These are phyloP conservation scores for Plestiodon gilberti DNA, from an alignment of 2,113 vertebrate genomes.

Conservation along the genomic window DNA sequence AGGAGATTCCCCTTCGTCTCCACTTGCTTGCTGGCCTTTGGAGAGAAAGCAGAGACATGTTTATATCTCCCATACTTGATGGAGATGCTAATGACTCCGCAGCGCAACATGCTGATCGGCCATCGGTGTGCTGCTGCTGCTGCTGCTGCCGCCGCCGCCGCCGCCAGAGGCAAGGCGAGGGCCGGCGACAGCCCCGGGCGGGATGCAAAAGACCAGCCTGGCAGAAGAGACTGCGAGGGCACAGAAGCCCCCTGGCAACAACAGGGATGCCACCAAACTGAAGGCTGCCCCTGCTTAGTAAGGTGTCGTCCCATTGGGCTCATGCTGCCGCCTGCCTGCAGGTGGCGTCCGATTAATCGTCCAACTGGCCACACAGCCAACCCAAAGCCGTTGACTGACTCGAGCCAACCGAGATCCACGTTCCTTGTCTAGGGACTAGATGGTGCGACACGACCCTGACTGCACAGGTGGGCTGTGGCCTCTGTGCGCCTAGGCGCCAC, in stretches of 20 bases:
- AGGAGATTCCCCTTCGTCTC: slow-evolving; percentile 1
- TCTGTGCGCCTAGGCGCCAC: not conserved
- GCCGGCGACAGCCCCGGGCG: not conserved
- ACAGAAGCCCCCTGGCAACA: not conserved
- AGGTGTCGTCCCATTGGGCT: too few species aligned
- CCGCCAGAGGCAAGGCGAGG: not conserved
- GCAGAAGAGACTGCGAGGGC: not conserved
- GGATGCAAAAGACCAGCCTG: too few species aligned
- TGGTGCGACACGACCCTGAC: not conserved
- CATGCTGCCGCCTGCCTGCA: not conserved
- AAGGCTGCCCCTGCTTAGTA: slow-evolving; percentile 18
- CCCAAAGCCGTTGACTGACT: not conserved
- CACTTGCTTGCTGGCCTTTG: not conserved
- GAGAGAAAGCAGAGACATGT: fast-evolving
- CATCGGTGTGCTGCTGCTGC: too few species aligned
- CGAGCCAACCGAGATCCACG: not conserved
- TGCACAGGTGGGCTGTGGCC: not conserved
- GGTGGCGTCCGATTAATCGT: not conserved
- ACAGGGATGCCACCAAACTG: not conserved
- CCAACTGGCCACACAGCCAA: not conserved
- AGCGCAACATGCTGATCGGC: not conserved
- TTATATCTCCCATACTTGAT: not conserved
- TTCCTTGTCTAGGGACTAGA: too few species aligned
- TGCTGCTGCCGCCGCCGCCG: not conserved
- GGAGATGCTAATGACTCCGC: not conserved